phyloP scores from a whole-genome alignment of 2,797 vertebrate species.

The Clarias platycephalus region DNA sequence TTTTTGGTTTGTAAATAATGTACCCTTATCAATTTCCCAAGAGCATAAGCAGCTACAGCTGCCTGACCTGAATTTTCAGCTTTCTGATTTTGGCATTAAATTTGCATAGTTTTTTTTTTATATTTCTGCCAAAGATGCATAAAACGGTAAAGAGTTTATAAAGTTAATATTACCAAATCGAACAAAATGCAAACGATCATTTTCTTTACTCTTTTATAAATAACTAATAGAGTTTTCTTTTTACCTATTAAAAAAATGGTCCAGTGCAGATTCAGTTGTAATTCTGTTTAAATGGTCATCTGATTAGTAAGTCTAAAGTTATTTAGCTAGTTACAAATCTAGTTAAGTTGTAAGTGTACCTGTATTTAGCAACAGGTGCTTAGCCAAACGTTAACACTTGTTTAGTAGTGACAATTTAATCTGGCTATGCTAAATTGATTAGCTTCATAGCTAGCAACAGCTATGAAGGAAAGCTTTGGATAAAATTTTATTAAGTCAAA shows the following conservation, averaged over 20 bases:
- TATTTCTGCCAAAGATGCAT: neutral
- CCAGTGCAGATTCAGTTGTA: neutral
- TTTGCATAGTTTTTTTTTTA: neutral
- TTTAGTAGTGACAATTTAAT: neutral
- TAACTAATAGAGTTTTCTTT: neutral
- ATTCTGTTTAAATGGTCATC: neutral
- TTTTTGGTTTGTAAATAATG: constrained; percentile 45
- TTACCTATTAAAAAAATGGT: neutral
- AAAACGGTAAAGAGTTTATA: neutral
- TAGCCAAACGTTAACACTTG: neutral
- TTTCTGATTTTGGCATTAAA: neutral
- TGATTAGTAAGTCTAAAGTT: neutral
- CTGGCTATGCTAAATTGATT: neutral
- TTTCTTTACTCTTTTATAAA: neutral
- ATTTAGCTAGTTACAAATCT: neutral
- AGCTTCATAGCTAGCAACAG: neutral
- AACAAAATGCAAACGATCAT: neutral
- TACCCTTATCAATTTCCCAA: neutral
- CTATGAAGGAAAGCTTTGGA: neutral
- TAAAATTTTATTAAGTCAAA: neutral
- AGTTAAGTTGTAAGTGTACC: neutral
- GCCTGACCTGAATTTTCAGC: neutral
- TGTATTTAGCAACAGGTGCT: neutral
- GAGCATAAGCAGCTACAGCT: neutral
- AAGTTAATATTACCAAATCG: neutral